These are phyloP conservation scores for Rhincodon typus DNA, from an alignment of 2,797 vertebrate species.

Conservation along the genomic window DNA sequence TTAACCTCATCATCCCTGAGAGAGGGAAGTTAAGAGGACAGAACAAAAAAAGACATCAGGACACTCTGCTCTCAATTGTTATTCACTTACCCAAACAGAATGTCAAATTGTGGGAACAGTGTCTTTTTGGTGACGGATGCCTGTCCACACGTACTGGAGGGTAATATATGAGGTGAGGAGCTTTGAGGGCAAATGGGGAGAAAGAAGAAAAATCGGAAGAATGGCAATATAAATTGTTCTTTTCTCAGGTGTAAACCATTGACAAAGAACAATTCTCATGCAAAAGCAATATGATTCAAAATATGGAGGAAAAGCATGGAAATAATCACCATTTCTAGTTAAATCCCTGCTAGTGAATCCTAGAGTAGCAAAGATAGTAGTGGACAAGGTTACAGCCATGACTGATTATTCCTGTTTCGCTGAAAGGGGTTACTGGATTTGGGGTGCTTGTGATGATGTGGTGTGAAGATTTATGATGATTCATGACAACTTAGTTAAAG, in stretches of 20 bases:
- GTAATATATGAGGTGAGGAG: neutral
- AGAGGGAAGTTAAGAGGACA: too few species aligned
- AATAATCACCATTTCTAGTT: neutral
- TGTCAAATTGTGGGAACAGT: neutral
- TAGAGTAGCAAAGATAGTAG: neutral
- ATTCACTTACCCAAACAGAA: neutral
- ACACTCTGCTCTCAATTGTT: neutral
- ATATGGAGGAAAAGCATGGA: neutral
- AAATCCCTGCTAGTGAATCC: neutral
- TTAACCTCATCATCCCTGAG: neutral
- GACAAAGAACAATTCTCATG: neutral
- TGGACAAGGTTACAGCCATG: neutral
- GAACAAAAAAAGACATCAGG: neutral
- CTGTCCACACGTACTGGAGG: neutral
- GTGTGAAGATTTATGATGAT: neutral
- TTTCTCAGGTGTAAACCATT: neutral
- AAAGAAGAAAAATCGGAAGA: neutral
- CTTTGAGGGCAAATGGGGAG: neutral
- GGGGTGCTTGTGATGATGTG: neutral
- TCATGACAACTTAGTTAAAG: neutral
- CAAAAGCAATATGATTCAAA: neutral
- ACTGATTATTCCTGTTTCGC: too few species aligned
- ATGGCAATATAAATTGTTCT: neutral
- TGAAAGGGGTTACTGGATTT: neutral
- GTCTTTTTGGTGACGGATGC: neutral